A percentile compares a stretch with the other conserved stretches of the same genome.
Conservation (phyloP, 2,888 invertebrate genomes). For the Conus canariensis region DNA sequence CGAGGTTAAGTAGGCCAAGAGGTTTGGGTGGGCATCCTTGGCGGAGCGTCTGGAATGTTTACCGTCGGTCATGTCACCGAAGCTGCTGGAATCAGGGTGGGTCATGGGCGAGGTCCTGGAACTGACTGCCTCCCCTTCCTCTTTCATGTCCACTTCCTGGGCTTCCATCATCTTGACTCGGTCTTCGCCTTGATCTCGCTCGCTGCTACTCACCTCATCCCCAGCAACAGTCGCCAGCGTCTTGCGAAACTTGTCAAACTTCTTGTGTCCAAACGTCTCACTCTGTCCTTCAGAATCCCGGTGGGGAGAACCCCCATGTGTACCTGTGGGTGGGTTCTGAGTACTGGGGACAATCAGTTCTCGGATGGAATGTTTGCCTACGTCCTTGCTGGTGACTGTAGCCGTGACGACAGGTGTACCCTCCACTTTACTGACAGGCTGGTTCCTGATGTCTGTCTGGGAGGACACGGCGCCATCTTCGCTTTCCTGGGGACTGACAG, state of each 20-base stretch:
- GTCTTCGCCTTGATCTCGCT: conserved; percentile 14
- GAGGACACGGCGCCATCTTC: background rate
- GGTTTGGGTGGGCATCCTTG: conserved; percentile 70
- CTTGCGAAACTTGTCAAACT: conserved; percentile 72
- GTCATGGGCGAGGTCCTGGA: conserved; percentile 4
- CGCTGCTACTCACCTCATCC: conserved; percentile 29
- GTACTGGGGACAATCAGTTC: conserved; percentile 34
- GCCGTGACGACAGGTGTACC: background rate
- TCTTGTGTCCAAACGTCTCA: conserved; percentile 64
- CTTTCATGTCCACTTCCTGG: conserved; percentile 34
- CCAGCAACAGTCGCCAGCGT: conserved; percentile 46
- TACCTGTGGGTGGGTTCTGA: background rate
- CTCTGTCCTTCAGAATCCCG: conserved; percentile 41
- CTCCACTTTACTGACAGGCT: conserved; percentile 1
- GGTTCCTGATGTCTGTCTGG: background rate
- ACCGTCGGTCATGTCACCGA: background rate
- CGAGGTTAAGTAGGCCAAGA: conserved; percentile 67
- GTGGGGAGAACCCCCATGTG: conserved; percentile 45
- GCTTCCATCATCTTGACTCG: conserved; percentile 30
- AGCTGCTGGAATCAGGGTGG: conserved; percentile 15
- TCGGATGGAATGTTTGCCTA: conserved; percentile 17
- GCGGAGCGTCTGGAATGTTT: conserved; percentile 59
- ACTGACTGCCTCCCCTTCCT: background rate
- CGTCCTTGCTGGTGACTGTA: conserved; percentile 21
- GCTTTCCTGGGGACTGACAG: conserved; percentile 34